Conservation (phyloP, 2,888 invertebrate species). For the Belgica antarctica region DNA sequence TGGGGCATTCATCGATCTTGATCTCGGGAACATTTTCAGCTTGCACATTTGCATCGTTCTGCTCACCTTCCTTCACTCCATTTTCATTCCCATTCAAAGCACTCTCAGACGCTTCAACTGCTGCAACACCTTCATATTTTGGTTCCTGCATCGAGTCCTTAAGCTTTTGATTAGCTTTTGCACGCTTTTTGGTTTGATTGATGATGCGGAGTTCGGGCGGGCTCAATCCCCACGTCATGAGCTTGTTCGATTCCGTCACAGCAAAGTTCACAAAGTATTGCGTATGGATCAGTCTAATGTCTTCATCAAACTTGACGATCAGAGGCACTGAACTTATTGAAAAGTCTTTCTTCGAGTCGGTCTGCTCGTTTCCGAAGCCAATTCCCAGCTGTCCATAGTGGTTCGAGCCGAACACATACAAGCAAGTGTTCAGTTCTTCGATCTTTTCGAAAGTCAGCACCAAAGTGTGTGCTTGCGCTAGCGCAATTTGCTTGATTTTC, state of each 20-base stretch:
- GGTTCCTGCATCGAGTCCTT: conserved; percentile 52
- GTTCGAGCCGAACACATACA: conserved; percentile 84
- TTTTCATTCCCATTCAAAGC: conserved; percentile 13
- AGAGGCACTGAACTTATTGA: conserved; percentile 53
- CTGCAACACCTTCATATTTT: conserved; percentile 25
- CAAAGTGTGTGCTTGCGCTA: conserved; percentile 54
- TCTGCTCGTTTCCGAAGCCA: conserved; percentile 58
- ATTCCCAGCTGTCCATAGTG: conserved; percentile 82
- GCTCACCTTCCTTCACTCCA: neutral
- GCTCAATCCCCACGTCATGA: conserved; percentile 75
- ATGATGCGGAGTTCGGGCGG: conserved; percentile 70
- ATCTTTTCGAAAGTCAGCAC: conserved; percentile 50
- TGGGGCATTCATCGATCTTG: conserved; percentile 35
- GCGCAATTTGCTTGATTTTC: conserved; percentile 56
- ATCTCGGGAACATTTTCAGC: conserved; percentile 26
- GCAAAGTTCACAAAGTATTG: conserved; percentile 76
- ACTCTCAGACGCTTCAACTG: conserved; percentile 34
- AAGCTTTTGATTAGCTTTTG: conserved; percentile 58
- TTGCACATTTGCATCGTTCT: neutral
- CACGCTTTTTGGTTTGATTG: conserved; percentile 63
- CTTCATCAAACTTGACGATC: conserved; percentile 51
- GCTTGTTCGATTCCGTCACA: conserved; percentile 62
- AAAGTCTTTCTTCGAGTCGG: conserved; percentile 44
- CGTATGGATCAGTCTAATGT: conserved; percentile 57
- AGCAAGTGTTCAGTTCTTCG: conserved; percentile 48